phyloP scores from a whole-genome alignment of 2,797 vertebrate species.

The Silurus aristotelis region DNA sequence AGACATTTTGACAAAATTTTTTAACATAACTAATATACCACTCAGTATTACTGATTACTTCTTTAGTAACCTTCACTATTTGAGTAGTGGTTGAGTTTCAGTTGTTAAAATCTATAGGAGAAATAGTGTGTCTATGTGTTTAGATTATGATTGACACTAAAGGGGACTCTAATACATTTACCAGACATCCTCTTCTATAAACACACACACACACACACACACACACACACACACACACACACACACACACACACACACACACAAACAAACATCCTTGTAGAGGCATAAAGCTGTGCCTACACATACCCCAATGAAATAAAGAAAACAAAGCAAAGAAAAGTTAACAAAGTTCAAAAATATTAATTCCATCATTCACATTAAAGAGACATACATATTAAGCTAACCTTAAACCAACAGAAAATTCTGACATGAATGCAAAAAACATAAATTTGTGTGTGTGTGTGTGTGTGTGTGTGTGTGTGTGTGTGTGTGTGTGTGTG shows the following conservation, averaged over 20 bases:
- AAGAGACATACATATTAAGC: constrained; percentile 6
- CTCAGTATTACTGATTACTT: too few relatives aligned
- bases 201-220: constrained; percentile 19
- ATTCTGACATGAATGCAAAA: constrained; percentile 10
- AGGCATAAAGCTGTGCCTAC: background rate
- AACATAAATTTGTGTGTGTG: constrained; percentile 22
- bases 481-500: constrained; percentile 26
- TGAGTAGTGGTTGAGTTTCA: background rate
- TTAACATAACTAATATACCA: background rate
- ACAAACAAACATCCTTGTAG: background rate
- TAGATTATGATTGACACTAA: constrained; percentile 39
- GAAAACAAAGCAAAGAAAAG: background rate
- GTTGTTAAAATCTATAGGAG: background rate
- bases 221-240: constrained; percentile 17
- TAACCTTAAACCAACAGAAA: background rate
- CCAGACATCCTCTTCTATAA: constrained; percentile 56
- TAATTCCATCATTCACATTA: background rate
- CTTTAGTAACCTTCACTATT: background rate
- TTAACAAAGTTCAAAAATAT: background rate
- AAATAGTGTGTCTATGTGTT: constrained; percentile 37
- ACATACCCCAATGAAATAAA: background rate
- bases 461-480: constrained; percentile 12
- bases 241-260: constrained; percentile 15
- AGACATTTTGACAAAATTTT: background rate
- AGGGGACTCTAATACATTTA: constrained; percentile 33